Evolutionary conservation across 2,113 vertebrate genomes (phyloP).

Genomic region (human (Homo sapiens)): GRCh38 chr7:54635501-54636000

Average conservation of each 20-base stretch:
- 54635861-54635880: background rate
- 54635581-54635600: background rate
- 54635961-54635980: background rate
- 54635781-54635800: background rate
- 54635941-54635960: accelerated
- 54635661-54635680: background rate
- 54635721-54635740: background rate
- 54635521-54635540: background rate
- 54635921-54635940: background rate
- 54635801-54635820: background rate
- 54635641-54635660: background rate
- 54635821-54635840: background rate
- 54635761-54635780: too few species aligned
- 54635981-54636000: background rate
- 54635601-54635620: background rate
- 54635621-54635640: background rate
- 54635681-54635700: too few species aligned
- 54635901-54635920: background rate
- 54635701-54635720: too few species aligned
- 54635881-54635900: background rate
- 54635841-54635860: too few species aligned
- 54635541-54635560: background rate
- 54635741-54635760: background rate
- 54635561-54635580: background rate
- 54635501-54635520: background rate